Evolutionary conservation across 2,113 vertebrate species (phyloP), one percentile per base, ranked within the genome.

Genomic region (Paraplagusia blochii): DNA sequence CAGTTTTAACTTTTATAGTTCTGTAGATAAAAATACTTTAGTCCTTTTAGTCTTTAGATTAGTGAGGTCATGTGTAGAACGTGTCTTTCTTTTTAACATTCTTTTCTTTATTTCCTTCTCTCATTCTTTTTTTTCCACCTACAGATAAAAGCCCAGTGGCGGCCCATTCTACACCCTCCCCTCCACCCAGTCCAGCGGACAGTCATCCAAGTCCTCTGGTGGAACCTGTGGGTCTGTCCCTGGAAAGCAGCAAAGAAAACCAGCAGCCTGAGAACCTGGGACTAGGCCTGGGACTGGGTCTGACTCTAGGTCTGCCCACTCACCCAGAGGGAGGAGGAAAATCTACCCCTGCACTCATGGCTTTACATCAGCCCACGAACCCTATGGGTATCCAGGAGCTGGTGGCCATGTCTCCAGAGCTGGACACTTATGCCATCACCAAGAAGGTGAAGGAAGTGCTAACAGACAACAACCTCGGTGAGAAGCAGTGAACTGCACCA

Each of bases 361-460:
- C 67, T 8, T 51, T 84, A 17, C 83, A 88, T 63, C 88, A 82
- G 66, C 80, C 88, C 72, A 91, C 93, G 39, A 88, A 90, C 9
- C 73, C 91, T 0, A 64, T 94, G 38, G 96, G 96, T 69, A 98
- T 98, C 84, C 97, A 99, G 89, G 96, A 98, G 81, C 91, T 99
- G 0, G 97, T 99, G 14, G 95, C 95, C 81, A 93, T 97, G 92
- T 98, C 95, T 39, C 90, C 94, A 0, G 96, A 98, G 81, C 88
- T 99, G 58, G 97, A 99, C 90, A 99, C 97, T 0, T 98, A 97
- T 47, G 87, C 89, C 88, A 97, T 99, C 86, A 98, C 97, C 79
- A 99, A 99, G 88, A 94, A 93, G 72, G 95, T 99, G 79, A 99
- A 99, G 80, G 97, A 98, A 72, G 97, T 99, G 81, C 90, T 99